A percentile compares a stretch with the other conserved stretches of the same genome.
phyloP scores from a whole-genome alignment of 2,113 vertebrate species.

The Poeciliopsis turrubarensis region DNA sequence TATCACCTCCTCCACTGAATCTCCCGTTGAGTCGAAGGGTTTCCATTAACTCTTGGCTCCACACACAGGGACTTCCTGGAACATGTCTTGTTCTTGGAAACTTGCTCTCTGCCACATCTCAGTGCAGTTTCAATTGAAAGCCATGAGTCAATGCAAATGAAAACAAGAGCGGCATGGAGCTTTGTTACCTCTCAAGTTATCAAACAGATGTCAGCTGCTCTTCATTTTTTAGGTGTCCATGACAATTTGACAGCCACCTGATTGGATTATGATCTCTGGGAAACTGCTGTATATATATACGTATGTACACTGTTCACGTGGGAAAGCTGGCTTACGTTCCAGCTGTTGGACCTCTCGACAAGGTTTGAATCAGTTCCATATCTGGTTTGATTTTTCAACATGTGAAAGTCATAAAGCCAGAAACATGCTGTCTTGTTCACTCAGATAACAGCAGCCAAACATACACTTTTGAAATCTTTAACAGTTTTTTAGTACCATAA shows the following conservation, averaged over 20 bases:
- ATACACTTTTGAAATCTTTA: not conserved
- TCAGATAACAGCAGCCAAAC: not conserved
- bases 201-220: slow-evolving; percentile 3
- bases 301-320: slow-evolving; percentile 18
- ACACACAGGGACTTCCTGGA: slow-evolving; percentile 62
- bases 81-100: slow-evolving; percentile 39
- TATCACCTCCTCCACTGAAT: slow-evolving; percentile 21
- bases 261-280: slow-evolving; percentile 24
- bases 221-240: slow-evolving; percentile 10
- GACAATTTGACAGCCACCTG: slow-evolving; percentile 13
- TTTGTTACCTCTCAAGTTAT: slow-evolving; percentile 13
- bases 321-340: slow-evolving; percentile 50
- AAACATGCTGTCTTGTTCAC: slow-evolving; percentile 10
- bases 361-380: slow-evolving; percentile 29
- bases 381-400: slow-evolving; percentile 15
- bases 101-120: slow-evolving; percentile 26
- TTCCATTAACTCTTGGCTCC: slow-evolving; percentile 70
- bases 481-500: not conserved
- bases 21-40: slow-evolving; percentile 56
- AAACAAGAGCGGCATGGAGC: slow-evolving; percentile 5
- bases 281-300: slow-evolving; percentile 17
- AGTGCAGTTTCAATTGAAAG: slow-evolving; percentile 31
- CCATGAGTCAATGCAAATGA: slow-evolving; percentile 7
- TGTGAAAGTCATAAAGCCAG: slow-evolving; percentile 2
- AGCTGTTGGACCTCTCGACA: slow-evolving; percentile 26